Conservation (phyloP, 2,888 invertebrate species). For the Lordiphosa andalusiaca region DNA sequence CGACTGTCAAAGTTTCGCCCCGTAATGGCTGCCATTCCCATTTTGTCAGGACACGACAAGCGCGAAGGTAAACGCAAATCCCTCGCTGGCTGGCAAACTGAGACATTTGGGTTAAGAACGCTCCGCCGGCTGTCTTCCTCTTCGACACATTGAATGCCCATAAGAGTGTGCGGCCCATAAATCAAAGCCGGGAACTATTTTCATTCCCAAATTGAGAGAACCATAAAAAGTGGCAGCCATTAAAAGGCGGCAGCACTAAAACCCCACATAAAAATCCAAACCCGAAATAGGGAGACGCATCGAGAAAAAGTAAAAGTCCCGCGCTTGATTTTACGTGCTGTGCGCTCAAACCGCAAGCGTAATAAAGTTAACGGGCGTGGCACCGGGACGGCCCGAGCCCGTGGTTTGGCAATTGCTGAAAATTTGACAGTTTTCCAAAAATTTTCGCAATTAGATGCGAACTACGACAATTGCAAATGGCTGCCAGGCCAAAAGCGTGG, state of each 20-base stretch:
- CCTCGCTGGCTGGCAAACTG: conserved; percentile 44
- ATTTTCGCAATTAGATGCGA: conserved; percentile 69
- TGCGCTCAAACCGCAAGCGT: conserved; percentile 49
- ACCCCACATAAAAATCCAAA: conserved; percentile 9
- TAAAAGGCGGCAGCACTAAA: conserved; percentile 45
- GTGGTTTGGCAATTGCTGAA: conserved; percentile 64
- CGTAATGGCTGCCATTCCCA: conserved; percentile 69
- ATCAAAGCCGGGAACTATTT: conserved; percentile 57
- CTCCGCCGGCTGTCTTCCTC: not conserved
- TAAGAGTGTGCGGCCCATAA: conserved; percentile 41
- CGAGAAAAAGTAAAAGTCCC: conserved; percentile 48
- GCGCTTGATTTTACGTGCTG: conserved; percentile 32
- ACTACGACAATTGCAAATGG: conserved; percentile 58
- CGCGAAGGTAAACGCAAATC: conserved; percentile 57
- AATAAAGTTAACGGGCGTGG: conserved; percentile 58
- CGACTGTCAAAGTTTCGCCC: conserved; percentile 55
- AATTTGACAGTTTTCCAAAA: conserved; percentile 70
- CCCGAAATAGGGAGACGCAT: conserved; percentile 6
- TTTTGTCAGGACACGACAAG: conserved; percentile 44
- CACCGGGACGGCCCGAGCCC: conserved; percentile 41
- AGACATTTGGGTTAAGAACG: conserved; percentile 50
- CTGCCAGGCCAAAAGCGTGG: conserved; percentile 13
- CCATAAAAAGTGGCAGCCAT: conserved; percentile 50
- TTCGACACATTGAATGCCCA: conserved; percentile 20
- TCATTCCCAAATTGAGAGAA: conserved; percentile 44